A percentile compares a stretch with the other conserved stretches of the same genome.
Conservation (phyloP, 2,113 vertebrate genomes). For the Engystomops pustulosus region DNA sequence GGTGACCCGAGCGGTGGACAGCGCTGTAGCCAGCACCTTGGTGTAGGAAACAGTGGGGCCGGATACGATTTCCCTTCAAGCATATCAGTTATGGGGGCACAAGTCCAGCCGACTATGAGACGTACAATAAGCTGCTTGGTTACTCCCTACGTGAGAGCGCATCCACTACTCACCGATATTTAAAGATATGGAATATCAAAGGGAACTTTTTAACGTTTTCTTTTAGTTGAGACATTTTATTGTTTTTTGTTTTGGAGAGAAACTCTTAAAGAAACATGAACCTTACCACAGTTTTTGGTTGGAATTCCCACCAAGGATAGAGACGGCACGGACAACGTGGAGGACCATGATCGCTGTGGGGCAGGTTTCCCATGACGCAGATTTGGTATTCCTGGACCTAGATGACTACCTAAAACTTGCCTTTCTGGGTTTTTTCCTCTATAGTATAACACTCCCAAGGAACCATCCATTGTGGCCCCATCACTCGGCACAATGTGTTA, state of each 20-base stretch:
- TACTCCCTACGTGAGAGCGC: neutral
- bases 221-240: neutral
- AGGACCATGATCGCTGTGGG: constrained; percentile 14
- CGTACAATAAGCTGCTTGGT: neutral
- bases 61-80: neutral
- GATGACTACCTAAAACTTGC: neutral
- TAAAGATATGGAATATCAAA: constrained; percentile 7
- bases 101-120: neutral
- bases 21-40: no score
- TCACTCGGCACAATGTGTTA: neutral
- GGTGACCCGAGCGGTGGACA: neutral
- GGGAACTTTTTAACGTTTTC: constrained; percentile 12
- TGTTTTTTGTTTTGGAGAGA: neutral
- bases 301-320: neutral
- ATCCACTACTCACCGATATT: neutral
- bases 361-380: constrained; percentile 35
- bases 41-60: no score
- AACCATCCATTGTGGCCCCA: neutral
- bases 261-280: neutral
- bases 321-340: neutral
- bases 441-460: neutral
- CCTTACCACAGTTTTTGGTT: neutral
- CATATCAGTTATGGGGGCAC: neutral
- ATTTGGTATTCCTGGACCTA: constrained; percentile 11
- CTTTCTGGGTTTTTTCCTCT: neutral